Evolutionary conservation across 2,797 vertebrate genomes (phyloP).

Genomic region (Sebastes vulpes): DNA sequence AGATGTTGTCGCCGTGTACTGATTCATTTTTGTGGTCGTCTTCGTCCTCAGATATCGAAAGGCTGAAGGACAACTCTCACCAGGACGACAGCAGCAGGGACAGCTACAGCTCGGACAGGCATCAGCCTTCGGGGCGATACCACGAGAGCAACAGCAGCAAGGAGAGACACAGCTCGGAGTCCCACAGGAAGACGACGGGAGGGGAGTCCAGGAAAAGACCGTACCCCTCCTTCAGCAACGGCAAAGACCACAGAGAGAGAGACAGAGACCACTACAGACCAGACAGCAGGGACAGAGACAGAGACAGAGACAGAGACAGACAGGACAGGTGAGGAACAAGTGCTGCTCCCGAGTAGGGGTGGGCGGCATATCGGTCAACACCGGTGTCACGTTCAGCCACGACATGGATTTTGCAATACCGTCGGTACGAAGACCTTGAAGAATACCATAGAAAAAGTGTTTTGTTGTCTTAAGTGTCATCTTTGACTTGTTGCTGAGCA

Average conservation of each 20-base stretch:
- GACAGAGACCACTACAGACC: conserved; percentile 86
- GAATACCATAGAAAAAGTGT: no score
- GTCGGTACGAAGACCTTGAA: no score
- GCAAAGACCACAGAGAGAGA: conserved; percentile 95
- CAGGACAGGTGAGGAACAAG: conserved; percentile 65
- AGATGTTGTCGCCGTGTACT: background rate
- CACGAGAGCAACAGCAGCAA: conserved; percentile 90
- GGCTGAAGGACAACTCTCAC: conserved; percentile 93
- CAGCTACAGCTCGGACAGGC: conserved; percentile 95
- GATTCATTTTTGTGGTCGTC: background rate
- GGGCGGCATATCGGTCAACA: no score
- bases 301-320: conserved; percentile 61
- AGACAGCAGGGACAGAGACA: conserved; percentile 82
- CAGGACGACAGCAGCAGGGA: conserved; percentile 98
- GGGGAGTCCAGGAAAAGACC: conserved; percentile 90
- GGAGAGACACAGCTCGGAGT: conserved; percentile 90
- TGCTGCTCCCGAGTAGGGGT: no score
- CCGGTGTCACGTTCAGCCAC: no score
- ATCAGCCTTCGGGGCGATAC: conserved; percentile 88
- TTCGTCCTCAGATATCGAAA: conserved; percentile 88
- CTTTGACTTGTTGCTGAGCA: no score
- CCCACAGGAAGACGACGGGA: conserved; percentile 86
- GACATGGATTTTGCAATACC: no score
- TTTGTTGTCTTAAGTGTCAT: no score
- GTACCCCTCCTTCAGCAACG: conserved; percentile 95